Evolutionary conservation across 2,113 vertebrate genomes (phyloP), one percentile per base, ranked within the genome.

Genomic region (Amphilophus citrinellus): DNA sequence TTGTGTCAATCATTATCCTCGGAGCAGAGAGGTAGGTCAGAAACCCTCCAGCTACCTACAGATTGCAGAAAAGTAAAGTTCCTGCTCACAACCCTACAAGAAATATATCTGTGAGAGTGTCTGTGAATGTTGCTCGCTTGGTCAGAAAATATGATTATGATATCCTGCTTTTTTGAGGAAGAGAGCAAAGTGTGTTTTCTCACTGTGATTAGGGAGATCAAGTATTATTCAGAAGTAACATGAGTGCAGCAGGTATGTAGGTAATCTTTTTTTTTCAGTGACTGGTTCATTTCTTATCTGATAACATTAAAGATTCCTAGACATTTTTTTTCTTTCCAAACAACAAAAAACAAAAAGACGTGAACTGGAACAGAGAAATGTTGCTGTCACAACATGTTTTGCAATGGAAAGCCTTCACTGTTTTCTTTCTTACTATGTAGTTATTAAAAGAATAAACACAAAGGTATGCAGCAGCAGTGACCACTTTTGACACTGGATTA

Each of bases 1-100:
- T 14, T 6, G 47, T 84, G 90, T 92, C 89, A 85, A 93, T 92
- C 85, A 80, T 83, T 89, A 76, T 56, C 27, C 22, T 81, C 61
- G 27, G 61, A 77, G 80, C 32, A 30, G 73, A 84, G 80, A 86
- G 84, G 76, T 20, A 77, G 59, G 82, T 86, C 66, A 88, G 35
- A 80, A 10, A 81, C 47, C 91, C 81, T 73, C 39, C 62, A 85
- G 90, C 85, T 59, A 61, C 32, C 61, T 37, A 65, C 58, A 61
- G 35, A 85, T 86, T 62, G 91, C 37, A 61, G n/a, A 85, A 82
- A 78, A 80, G 18, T 62, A 56, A 79, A 20, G 60, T 59, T 56
- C 84, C 85, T 84, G 75, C 87, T 86, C 84, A 80, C 79, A 84
- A 77, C 62, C 44, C 9, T 60, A 44, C 50, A 39, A 84, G 35